Base-by-base conservation (phyloP, 1,140 invertebrate genomes). In the Ceratina japonica region DNA sequence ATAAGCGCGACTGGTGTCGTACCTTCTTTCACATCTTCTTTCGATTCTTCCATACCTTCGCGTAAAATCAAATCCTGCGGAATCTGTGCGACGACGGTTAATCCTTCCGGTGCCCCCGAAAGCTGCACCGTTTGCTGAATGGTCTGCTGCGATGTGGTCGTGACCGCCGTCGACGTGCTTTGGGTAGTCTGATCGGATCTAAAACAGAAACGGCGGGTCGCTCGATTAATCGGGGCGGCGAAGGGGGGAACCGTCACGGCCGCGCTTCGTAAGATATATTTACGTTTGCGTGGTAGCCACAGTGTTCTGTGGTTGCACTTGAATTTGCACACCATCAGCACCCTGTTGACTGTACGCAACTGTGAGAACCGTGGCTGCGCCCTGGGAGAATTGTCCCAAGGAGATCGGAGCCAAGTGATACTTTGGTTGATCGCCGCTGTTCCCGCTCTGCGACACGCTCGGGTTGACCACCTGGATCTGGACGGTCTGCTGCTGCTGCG, bases 401-500 rank as follows among this genome's bases (percentile, higher is more conserved):
- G 95, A 95, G 88, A 96, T 95, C 61, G 95, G 95, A 0, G 94
- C 93, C 61, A 95, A 90, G 83, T 96, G 95, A 90, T 95, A 96
- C 83, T 96, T 96, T 0, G 95, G 95, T 74, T 95, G 94, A 64
- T 94, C 93, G 3, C 91, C 87, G 62, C 85, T 93, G 88, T 91
- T 93, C 87, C 91, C 93, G 71, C 90, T 88, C 70, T 91, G 91
- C 0, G 90, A 87, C 5, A 94, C 89, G 66, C 93, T 94, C 2
- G 95, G 95, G 86, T 93, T 94, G 10, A 95, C 93, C 58, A 96
- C 95, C 89, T 96, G 95, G 63, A 96, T 96, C 89, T 96, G 96
- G 18, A 96, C 94, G 12, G 95, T 96, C 82, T 95, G 95, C 85
- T 96, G 95, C 22, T 95, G 95, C 64, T 93, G 90, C 66, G 91